These are phyloP conservation scores for Leptura quadrifasciata DNA, from an alignment of 2,888 invertebrate genomes.

Conservation along the genomic window DNA sequence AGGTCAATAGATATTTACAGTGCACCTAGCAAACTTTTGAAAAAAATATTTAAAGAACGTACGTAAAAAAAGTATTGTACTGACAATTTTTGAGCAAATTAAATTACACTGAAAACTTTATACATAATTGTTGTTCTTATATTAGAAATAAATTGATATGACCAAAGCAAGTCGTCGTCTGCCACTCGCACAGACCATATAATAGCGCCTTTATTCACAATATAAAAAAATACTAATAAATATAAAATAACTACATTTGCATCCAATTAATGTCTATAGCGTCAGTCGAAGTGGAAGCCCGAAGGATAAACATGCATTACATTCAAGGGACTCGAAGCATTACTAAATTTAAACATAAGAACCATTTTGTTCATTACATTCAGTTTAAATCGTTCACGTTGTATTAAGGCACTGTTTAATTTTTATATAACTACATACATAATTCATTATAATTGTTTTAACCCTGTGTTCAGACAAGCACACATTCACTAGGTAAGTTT, in stretches of 20 bases:
- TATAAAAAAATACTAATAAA: constrained; percentile 48
- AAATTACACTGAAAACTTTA: constrained; percentile 48
- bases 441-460: constrained; percentile 33
- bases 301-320: constrained; percentile 61
- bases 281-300: constrained; percentile 64
- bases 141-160: constrained; percentile 29
- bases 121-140: constrained; percentile 20
- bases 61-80: constrained; percentile 44
- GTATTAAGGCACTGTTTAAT: constrained; percentile 55
- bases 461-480: constrained; percentile 40
- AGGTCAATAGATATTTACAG: constrained; percentile 53
- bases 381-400: constrained; percentile 45
- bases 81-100: constrained; percentile 51
- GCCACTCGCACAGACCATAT: constrained; percentile 12
- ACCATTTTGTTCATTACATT: constrained; percentile 19
- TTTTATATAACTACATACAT: constrained; percentile 22
- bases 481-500: constrained; percentile 37
- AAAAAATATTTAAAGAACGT: constrained; percentile 49
- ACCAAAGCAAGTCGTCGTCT: constrained; percentile 31
- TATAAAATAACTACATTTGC: constrained; percentile 53
- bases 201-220: constrained; percentile 37
- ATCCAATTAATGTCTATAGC: constrained; percentile 51
- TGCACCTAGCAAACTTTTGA: constrained; percentile 50
- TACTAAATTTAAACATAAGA: constrained; percentile 47
- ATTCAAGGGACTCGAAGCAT: constrained; percentile 56